A percentile compares a stretch with the other conserved stretches of the same genome.
phyloP scores from a whole-genome alignment of 1,140 invertebrate genomes.

The Coenobita brevimanus region DNA sequence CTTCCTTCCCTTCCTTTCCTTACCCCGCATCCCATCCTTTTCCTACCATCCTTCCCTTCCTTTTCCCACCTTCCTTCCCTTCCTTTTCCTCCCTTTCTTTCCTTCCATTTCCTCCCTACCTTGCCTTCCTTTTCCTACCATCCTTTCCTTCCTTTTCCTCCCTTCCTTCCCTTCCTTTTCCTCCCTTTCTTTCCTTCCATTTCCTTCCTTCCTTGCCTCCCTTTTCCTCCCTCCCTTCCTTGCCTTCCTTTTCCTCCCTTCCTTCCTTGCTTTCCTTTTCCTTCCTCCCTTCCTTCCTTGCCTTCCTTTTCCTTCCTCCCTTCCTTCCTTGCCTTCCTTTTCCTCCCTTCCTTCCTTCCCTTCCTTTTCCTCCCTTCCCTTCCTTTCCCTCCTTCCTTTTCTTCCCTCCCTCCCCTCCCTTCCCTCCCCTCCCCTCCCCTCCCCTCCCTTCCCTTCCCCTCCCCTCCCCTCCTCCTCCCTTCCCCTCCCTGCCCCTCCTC shows the following conservation, averaged over 20 bases:
- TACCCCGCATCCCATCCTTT: neutral
- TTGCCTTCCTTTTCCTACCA: neutral
- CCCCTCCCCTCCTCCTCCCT: neutral
- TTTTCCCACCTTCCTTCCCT: neutral
- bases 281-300: too few species aligned
- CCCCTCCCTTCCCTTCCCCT: neutral
- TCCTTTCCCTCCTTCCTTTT: neutral
- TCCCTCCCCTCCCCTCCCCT: neutral
- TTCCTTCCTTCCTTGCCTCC: neutral
- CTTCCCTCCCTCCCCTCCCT: neutral
- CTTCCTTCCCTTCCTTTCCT: neutral
- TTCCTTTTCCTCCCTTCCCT: neutral
- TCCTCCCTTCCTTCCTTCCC: neutral
- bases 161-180: neutral
- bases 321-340: neutral
- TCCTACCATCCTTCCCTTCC: neutral
- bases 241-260: neutral
- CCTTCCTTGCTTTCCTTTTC: too few species aligned
- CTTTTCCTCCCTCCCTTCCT: neutral
- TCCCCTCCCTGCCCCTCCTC: neutral
- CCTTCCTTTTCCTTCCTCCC: neutral
- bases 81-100: neutral
- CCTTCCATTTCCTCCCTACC: neutral
- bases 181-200: neutral
- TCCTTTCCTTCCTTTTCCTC: too few species aligned